Conservation (phyloP, 2,113 vertebrate genomes). For the Cricetomys ansorgei region DNA sequence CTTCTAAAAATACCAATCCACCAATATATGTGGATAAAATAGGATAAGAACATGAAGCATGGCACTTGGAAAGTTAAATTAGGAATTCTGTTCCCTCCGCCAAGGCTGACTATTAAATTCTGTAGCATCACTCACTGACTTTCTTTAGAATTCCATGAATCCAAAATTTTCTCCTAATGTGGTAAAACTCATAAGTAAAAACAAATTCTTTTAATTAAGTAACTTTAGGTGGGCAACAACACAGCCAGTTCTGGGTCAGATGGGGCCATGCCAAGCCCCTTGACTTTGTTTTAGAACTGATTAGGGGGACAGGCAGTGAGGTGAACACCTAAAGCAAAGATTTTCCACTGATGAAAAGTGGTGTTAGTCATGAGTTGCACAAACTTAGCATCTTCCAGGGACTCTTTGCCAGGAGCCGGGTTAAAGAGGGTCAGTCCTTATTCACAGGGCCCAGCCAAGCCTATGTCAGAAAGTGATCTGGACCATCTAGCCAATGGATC, state of each 20-base stretch:
- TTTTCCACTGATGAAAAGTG: not conserved
- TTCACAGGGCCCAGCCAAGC: not conserved
- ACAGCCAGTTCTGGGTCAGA: not conserved
- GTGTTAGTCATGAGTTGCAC: not conserved
- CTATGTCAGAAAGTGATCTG: not conserved
- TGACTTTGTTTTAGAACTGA: not conserved
- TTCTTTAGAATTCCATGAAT: not conserved
- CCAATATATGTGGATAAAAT: not conserved
- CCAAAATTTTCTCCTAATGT: not conserved
- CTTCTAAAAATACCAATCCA: slow-evolving; percentile 32
- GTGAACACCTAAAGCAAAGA: not conserved
- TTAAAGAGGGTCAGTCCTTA: not conserved
- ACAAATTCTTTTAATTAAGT: not conserved
- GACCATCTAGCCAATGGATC: not conserved
- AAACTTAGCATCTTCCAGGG: not conserved
- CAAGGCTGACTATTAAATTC: not conserved
- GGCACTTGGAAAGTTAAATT: not conserved
- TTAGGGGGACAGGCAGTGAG: not conserved
- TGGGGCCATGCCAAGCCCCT: not conserved
- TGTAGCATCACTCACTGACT: not conserved
- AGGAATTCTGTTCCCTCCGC: not conserved
- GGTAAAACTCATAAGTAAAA: not conserved
- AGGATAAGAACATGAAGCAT: not conserved
- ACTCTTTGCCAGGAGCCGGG: not conserved
- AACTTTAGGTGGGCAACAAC: not conserved